Conservation (phyloP, 2,797 vertebrate species). For the Danio jaintianensis region DNA sequence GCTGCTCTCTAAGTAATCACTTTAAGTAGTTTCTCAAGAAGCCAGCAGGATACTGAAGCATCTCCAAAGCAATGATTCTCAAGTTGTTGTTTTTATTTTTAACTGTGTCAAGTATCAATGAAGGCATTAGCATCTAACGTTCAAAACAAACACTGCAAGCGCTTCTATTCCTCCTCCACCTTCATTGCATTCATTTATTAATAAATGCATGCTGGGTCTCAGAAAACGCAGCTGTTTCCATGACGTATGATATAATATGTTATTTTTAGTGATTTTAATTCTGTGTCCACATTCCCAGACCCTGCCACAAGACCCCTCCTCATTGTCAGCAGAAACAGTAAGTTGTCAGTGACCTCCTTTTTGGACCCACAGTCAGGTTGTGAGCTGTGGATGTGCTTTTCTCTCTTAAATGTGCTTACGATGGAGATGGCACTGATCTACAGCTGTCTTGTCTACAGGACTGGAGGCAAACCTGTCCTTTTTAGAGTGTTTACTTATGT, state of each 20-base stretch:
- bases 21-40: neutral
- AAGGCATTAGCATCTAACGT: neutral
- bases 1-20: slow-evolving; percentile 3
- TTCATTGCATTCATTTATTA: neutral
- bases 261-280: slow-evolving; percentile 40
- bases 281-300: slow-evolving; percentile 73
- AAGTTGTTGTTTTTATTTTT: neutral
- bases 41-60: neutral
- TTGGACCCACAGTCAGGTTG: neutral
- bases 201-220: neutral
- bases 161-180: neutral
- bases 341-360: slow-evolving; percentile 55
- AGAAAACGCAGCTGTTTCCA: slow-evolving; percentile 6
- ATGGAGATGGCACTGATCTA: slow-evolving; percentile 1
- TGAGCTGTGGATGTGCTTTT: neutral
- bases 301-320: slow-evolving; percentile 78
- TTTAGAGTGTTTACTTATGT: neutral
- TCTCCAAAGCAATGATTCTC: neutral
- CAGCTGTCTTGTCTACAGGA: neutral
- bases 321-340: slow-evolving; percentile 77
- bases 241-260: neutral
- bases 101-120: neutral
- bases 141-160: slow-evolving; percentile 4
- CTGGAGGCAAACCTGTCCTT: neutral
- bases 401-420: neutral